These are phyloP conservation scores for Echeneis naucrates DNA, from an alignment of 2,797 vertebrate genomes.

Conservation along the genomic window DNA sequence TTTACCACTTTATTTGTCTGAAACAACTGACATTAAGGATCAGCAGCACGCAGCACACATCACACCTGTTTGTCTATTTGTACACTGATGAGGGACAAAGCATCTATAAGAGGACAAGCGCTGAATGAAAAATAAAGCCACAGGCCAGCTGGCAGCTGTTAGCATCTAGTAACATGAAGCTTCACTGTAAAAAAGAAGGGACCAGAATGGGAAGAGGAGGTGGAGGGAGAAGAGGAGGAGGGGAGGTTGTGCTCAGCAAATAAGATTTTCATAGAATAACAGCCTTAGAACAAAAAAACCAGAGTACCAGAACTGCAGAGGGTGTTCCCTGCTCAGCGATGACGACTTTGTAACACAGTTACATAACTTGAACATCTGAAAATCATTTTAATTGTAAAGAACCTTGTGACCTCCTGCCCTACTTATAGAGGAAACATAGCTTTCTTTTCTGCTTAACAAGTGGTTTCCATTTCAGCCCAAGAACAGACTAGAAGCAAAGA, in stretches of 20 bases:
- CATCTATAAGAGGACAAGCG: conserved; percentile 21
- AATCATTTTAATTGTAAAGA: conserved; percentile 62
- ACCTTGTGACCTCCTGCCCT: conserved; percentile 64
- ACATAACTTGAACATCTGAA: conserved; percentile 80
- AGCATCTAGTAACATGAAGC: conserved; percentile 64
- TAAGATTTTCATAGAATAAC: conserved; percentile 28
- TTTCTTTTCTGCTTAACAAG: conserved; percentile 27
- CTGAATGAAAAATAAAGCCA: conserved; percentile 43
- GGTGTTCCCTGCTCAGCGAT: conserved; percentile 47
- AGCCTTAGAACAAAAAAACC: conserved; percentile 13
- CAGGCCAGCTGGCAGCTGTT: conserved; percentile 60
- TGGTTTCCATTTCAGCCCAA: conserved; percentile 34
- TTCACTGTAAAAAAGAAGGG: conserved; percentile 34
- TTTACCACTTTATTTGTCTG: background rate
- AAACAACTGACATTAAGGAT: conserved; percentile 16
- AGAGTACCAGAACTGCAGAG: conserved; percentile 3
- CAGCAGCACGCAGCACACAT: conserved; percentile 14
- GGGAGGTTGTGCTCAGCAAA: conserved; percentile 32
- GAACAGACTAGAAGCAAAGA: conserved; percentile 12
- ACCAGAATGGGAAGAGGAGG: conserved; percentile 1
- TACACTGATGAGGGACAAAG: conserved; percentile 45
- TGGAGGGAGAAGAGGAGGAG: background rate
- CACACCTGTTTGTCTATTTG: conserved; percentile 40
- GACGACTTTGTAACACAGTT: conserved; percentile 61
- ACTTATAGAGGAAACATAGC: conserved; percentile 46